Evolutionary conservation across 2,888 invertebrate species (phyloP), one percentile per base, ranked within the genome.

Genomic region (Caenorhabditis sp.): DNA sequence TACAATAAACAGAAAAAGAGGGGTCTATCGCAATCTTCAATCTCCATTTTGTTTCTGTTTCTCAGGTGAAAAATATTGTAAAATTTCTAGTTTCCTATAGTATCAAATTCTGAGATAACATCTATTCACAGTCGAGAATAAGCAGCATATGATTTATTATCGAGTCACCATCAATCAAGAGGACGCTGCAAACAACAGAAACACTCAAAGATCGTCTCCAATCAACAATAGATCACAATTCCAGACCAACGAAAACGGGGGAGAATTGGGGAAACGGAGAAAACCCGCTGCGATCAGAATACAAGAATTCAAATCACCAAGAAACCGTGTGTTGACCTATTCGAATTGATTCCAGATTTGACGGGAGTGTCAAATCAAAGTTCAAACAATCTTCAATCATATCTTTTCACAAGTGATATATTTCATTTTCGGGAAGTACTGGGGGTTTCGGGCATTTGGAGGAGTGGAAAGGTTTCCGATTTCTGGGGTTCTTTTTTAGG

Each of bases 291-390:
- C 54, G 76, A 69, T 77, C 76, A 77, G 44, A 77, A 77, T 69
- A 49, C 76, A 77, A 77, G 56, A 77, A 77, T 69, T 54, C 76
- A 77, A 77, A 77, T 68, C 76, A 69, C 49, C 69, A 69, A 77
- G 69, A 77, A 56, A 68, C 68, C 66, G 35, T 51, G 51, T 66
- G 22, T 28, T 41, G 56, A 56, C 69, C 56, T 69, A 22, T 26
- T 68, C 68, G 14, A 22, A 26, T 69, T 54, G 49, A 51, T 69
- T 56, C 54, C 69, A 69, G 70, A 70, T 56, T 16, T 16, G 38
- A 8, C 19, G 41, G 12, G 38, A 54, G 26, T 41, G n/a, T 44
- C 31, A 59, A 58, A 70, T 70, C 70, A 70, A 31, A 70, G 58
- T 56, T 70, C 70, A 70, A 70, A 70, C 70, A 26, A 70, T 70